phyloP scores from a whole-genome alignment of 2,797 vertebrate species.

The Stomatorhinus walkeri region DNA sequence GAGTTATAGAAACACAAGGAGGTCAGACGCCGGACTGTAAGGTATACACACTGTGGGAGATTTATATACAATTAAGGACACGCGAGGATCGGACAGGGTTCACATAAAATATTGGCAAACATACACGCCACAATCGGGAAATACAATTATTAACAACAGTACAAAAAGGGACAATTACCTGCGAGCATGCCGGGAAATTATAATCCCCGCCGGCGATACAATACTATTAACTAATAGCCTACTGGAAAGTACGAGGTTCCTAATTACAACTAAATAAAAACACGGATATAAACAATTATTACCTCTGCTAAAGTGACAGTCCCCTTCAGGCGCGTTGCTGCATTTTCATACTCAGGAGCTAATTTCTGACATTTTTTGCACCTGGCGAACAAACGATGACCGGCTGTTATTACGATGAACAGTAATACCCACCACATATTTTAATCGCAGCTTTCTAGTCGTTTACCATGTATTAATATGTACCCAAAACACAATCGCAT shows the following conservation, averaged over 20 bases:
- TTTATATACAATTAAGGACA: background rate
- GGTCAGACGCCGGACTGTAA: background rate
- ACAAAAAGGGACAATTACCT: background rate
- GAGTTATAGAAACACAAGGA: background rate
- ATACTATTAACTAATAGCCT: background rate
- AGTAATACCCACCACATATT: background rate
- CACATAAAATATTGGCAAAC: background rate
- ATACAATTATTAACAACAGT: background rate
- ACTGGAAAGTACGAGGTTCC: background rate
- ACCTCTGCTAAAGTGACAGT: slow-evolving; percentile 62
- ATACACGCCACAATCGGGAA: background rate
- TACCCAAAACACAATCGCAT: background rate
- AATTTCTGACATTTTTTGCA: slow-evolving; percentile 69
- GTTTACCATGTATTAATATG: background rate
- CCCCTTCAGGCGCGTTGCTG: slow-evolving; percentile 58
- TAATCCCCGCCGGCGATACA: background rate
- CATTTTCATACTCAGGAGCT: slow-evolving; percentile 63
- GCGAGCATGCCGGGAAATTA: background rate
- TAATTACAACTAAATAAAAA: background rate
- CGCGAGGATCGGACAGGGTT: background rate
- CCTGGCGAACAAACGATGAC: slow-evolving; percentile 40
- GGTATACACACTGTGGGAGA: background rate
- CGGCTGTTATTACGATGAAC: background rate
- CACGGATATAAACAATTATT: background rate
- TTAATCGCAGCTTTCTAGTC: background rate